These are phyloP conservation scores for Pseudorhombus dupliciocellatus DNA, from an alignment of 2,113 vertebrate genomes.

Conservation along the genomic window DNA sequence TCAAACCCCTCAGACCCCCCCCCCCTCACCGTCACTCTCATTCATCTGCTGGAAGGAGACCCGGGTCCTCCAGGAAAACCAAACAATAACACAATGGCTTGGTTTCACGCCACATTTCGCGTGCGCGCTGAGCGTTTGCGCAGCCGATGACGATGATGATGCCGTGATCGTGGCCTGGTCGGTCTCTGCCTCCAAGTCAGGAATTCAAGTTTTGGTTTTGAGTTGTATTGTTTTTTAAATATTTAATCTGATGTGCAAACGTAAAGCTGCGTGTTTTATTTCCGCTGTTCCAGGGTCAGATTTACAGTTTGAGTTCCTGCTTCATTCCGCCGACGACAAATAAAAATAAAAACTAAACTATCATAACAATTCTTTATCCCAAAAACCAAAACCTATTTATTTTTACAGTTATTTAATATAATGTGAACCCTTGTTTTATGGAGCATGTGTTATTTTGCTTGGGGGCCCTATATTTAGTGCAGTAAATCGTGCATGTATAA, in stretches of 20 bases:
- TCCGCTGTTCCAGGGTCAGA: too few relatives aligned
- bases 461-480: too few relatives aligned
- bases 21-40: background rate
- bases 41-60: constrained; percentile 20
- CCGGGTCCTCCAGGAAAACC: constrained; percentile 18
- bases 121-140: background rate
- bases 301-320: too few relatives aligned
- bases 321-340: too few relatives aligned
- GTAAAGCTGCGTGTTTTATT: background rate
- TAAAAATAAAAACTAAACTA: background rate
- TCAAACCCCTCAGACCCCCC: too few relatives aligned
- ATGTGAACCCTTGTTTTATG: background rate
- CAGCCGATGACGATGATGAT: too few relatives aligned
- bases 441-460: background rate
- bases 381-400: background rate
- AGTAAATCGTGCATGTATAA: background rate
- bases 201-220: background rate
- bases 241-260: background rate
- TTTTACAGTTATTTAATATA: background rate
- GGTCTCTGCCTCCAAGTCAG: background rate
- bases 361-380: background rate
- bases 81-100: constrained; percentile 2
- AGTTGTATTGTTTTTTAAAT: background rate
- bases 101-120: constrained; percentile 22
- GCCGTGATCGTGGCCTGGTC: background rate